Evolutionary conservation across 2,888 invertebrate species (phyloP).

Genomic region (Athripsodes cinereus): DNA sequence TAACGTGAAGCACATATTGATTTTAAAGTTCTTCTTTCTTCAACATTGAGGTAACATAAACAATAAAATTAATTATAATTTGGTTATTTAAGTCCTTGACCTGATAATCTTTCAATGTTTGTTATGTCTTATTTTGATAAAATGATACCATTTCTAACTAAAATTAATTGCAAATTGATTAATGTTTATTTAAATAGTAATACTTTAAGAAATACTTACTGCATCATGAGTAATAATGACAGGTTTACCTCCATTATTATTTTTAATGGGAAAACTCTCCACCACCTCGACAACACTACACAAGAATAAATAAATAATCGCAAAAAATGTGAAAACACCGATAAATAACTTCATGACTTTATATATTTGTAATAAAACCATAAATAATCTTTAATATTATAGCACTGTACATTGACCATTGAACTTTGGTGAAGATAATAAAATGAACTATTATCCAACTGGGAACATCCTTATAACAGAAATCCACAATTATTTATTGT

Average conservation of each 20-base stretch:
- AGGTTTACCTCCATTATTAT: conserved; percentile 7
- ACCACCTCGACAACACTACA: too few relatives aligned
- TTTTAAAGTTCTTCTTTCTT: too few relatives aligned
- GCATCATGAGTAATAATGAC: conserved; percentile 17
- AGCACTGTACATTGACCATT: conserved; percentile 17
- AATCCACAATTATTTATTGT: not conserved
- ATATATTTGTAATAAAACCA: conserved; percentile 6
- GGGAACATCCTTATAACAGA: not conserved
- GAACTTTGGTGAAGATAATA: conserved; percentile 21
- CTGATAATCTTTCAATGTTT: too few relatives aligned
- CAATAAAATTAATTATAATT: too few relatives aligned
- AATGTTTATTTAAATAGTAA: too few relatives aligned
- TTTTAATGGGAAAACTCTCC: conserved; percentile 19
- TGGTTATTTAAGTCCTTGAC: too few relatives aligned
- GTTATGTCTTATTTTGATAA: too few relatives aligned
- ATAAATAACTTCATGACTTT: conserved; percentile 20
- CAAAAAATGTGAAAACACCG: conserved; percentile 17
- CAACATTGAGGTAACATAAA: too few relatives aligned
- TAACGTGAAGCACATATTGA: too few relatives aligned
- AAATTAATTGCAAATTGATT: too few relatives aligned
- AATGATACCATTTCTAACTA: too few relatives aligned
- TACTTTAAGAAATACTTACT: not conserved
- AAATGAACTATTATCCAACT: not conserved
- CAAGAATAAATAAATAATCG: conserved; percentile 10
- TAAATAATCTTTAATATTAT: conserved; percentile 4